Evolutionary conservation across 2,888 invertebrate genomes (phyloP), one percentile per base, ranked within the genome.

Genomic region (Coelinius sp.): DNA sequence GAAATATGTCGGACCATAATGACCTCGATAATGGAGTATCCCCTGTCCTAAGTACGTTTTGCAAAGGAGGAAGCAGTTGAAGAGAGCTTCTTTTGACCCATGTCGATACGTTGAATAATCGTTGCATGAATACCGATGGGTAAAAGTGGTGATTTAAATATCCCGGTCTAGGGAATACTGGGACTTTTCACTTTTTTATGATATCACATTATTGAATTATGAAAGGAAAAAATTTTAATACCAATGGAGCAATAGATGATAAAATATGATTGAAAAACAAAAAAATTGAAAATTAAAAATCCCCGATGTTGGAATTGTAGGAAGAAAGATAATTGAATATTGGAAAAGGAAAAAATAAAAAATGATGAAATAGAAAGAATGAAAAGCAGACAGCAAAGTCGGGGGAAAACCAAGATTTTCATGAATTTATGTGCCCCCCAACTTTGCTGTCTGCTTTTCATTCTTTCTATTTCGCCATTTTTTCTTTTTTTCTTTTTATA

Each of bases 1-100:
- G 82, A 85, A 85, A 85, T 86, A 84, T 82, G 80, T 77, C 83
- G 79, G 82, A 80, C 83, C 81, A 84, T 85, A 85, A 86, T 85
- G 83, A 84, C 80, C 79, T 80, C 75, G 79, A 81, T 86, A 85
- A 84, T 84, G 80, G 83, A 74, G 75, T 74, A 71, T 70, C 46
- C 73, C 63, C 53, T 68, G 41, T 41, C 41, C 41, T 1, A 41
- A n/a, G 41, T 10, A 41, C 41, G 10, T 41, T 41, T 41, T n/a
- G 41, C 41, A 41, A 27, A 52, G 27, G 73, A 75, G 74, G 74
- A 75, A 76, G 72, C 74, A 71, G 74, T 76, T 72, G 75, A 76
- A 75, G 24, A 12, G 41, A n/a, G 10, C 41, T 41, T n/a, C 31
- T 62, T n/a, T 70, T 10, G 27, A 63, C 68, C 41, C 41, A 41